Conservation (phyloP, 2,888 invertebrate genomes). For the Sinodicranocentrus sp. region DNA sequence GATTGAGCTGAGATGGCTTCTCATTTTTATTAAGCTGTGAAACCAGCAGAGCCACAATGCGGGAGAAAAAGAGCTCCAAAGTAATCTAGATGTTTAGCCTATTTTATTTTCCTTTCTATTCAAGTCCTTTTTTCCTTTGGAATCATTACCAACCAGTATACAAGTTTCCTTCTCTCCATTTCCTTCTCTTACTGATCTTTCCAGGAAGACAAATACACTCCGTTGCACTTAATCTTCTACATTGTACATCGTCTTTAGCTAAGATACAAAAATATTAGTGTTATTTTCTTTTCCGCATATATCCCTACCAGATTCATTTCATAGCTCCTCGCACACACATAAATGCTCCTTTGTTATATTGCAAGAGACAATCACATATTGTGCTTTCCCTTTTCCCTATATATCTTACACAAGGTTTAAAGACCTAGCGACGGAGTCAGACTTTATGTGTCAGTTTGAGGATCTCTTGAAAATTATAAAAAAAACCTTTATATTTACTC, state of each 20-base stretch:
- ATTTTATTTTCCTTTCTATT: constrained; percentile 27
- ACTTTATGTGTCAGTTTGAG: too few relatives aligned
- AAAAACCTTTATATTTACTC: neutral
- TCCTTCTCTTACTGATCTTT: constrained; percentile 2
- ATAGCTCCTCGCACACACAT: too few relatives aligned
- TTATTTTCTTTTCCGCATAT: constrained; percentile 24
- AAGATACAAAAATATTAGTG: constrained; percentile 33
- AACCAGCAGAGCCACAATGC: constrained; percentile 35
- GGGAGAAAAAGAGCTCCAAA: constrained; percentile 12
- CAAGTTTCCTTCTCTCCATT: neutral
- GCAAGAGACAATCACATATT: too few relatives aligned
- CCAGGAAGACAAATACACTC: constrained; percentile 32
- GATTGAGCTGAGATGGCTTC: constrained; percentile 42
- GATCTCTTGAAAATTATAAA: too few relatives aligned
- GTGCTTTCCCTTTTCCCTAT: too few relatives aligned
- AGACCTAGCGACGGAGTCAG: too few relatives aligned
- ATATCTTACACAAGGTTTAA: too few relatives aligned
- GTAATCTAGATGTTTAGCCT: constrained; percentile 27
- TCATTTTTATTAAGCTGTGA: constrained; percentile 42
- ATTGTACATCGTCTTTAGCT: constrained; percentile 6
- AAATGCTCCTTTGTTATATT: too few relatives aligned
- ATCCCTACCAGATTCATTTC: too few relatives aligned
- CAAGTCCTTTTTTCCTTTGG: neutral
- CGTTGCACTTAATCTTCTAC: constrained; percentile 28
- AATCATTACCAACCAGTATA: constrained; percentile 1